phyloP scores from a whole-genome alignment of 2,797 vertebrate genomes.

The Channa striata region DNA sequence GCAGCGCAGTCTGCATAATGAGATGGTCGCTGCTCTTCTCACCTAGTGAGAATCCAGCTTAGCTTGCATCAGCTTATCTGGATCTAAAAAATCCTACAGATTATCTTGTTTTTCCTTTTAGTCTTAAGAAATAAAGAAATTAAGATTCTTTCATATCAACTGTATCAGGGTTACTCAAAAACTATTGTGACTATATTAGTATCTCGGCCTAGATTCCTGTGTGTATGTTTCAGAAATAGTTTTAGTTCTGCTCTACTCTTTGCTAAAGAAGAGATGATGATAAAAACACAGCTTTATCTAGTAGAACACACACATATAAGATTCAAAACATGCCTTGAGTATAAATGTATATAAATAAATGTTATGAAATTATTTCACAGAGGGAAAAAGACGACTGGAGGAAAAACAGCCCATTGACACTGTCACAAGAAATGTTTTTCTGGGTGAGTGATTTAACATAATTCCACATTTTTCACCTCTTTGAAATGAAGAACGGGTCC shows the following conservation, averaged over 20 bases:
- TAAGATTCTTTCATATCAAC: slow-evolving; percentile 51
- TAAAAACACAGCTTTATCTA: not conserved
- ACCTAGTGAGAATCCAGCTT: slow-evolving; percentile 36
- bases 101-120: slow-evolving; percentile 44
- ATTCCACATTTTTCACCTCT: slow-evolving; percentile 21
- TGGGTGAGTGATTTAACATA: slow-evolving; percentile 31
- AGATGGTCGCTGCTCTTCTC: slow-evolving; percentile 47
- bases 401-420: slow-evolving; percentile 24
- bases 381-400: slow-evolving; percentile 15
- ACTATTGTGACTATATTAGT: slow-evolving; percentile 1
- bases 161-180: slow-evolving; percentile 40
- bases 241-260: slow-evolving; percentile 1
- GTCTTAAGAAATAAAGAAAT: slow-evolving; percentile 32
- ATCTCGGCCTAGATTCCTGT: slow-evolving; percentile 12
- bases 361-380: not conserved
- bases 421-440: slow-evolving; percentile 12
- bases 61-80: slow-evolving; percentile 43
- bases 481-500: slow-evolving; percentile 29
- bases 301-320: not conserved
- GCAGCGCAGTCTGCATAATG: slow-evolving; percentile 55
- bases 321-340: not conserved
- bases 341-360: no score
- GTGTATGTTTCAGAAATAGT: slow-evolving; percentile 9
- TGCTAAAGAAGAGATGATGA: not conserved
- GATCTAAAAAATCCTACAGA: slow-evolving; percentile 48